phyloP scores from a whole-genome alignment of 2,888 invertebrate species.

The Celastrina argiolus region DNA sequence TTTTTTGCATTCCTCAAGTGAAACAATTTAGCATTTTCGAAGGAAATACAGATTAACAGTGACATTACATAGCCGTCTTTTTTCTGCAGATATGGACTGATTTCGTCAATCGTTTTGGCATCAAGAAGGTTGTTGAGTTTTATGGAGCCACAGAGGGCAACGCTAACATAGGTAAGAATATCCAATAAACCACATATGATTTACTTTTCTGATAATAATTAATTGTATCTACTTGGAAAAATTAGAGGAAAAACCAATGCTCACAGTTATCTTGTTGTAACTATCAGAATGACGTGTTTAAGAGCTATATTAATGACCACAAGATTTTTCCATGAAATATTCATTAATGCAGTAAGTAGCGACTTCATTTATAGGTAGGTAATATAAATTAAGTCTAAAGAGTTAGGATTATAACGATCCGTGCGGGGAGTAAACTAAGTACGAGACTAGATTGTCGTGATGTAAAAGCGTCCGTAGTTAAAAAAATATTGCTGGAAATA shows the following conservation, averaged over 20 bases:
- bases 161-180: conserved; percentile 88
- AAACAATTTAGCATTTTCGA: too few species aligned
- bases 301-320: neutral
- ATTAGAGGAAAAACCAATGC: neutral
- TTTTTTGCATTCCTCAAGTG: too few species aligned
- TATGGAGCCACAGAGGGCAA: conserved; percentile 99
- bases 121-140: conserved; percentile 92
- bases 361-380: too few species aligned
- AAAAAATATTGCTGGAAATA: too few species aligned
- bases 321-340: neutral
- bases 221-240: neutral
- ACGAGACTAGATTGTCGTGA: too few species aligned
- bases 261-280: neutral
- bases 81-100: conserved; percentile 89
- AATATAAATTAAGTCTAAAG: too few species aligned
- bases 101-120: conserved; percentile 92
- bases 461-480: too few species aligned
- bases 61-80: too few species aligned
- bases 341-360: too few species aligned
- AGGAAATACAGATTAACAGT: neutral
- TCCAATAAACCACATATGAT: neutral
- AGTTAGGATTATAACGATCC: too few species aligned
- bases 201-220: neutral
- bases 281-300: neutral
- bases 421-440: too few species aligned